Evolutionary conservation across 2,113 vertebrate genomes (phyloP).

Genomic region (Octodon degus): DNA sequence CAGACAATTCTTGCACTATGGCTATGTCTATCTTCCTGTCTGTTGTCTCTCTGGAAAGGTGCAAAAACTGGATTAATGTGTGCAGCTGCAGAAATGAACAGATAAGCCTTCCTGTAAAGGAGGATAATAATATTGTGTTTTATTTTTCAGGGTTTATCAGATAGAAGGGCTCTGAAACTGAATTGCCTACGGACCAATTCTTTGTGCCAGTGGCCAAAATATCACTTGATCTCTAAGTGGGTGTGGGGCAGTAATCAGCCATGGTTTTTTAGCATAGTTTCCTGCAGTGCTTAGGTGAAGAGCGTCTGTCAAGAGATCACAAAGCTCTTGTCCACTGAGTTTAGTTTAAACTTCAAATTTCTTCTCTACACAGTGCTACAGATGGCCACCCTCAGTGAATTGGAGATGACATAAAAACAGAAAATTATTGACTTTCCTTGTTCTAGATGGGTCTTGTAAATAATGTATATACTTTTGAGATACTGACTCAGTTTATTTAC

Average conservation of each 20-base stretch:
- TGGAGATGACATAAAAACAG: background rate
- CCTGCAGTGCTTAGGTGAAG: background rate
- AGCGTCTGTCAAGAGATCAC: too few relatives aligned
- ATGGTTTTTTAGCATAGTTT: background rate
- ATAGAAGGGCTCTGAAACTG: background rate
- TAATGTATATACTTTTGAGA: background rate
- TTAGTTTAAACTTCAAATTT: background rate
- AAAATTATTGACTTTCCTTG: background rate
- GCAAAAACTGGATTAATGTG: background rate
- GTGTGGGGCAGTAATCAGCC: too few relatives aligned
- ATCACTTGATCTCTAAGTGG: background rate
- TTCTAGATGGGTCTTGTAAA: background rate
- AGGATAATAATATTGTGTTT: background rate
- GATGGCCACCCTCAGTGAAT: background rate
- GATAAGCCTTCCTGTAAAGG: background rate
- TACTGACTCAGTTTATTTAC: background rate
- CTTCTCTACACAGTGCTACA: background rate
- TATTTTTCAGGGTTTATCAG: background rate
- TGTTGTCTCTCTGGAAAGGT: background rate
- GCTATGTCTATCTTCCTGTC: background rate
- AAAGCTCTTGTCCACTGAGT: background rate
- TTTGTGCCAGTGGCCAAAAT: background rate
- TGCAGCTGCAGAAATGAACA: background rate
- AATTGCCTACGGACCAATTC: background rate
- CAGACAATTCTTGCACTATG: background rate